Percentiles rank a stretch among this genome's conserved stretches.
Evolutionary conservation across 2,797 vertebrate genomes (phyloP).

Genomic region (Girardinus metallicus): DNA sequence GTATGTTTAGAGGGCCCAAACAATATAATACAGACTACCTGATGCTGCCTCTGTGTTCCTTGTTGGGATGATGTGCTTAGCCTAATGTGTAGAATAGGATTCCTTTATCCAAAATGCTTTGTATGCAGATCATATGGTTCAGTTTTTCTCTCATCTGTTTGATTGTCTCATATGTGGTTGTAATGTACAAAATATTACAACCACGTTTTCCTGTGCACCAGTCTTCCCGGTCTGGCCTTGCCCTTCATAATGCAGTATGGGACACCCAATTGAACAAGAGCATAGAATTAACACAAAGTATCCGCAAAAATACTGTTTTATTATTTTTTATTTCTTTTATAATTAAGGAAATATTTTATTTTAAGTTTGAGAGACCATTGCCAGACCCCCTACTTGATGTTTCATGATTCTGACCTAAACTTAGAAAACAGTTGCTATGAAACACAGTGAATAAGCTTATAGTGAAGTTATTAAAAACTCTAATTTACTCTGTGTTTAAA

Average conservation of each 20-base stretch:
- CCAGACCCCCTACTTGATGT: not conserved
- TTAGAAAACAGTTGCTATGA: not conserved
- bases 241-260: too few species aligned
- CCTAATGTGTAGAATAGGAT: not conserved
- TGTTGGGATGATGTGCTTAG: not conserved
- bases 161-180: too few species aligned
- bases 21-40: not conserved
- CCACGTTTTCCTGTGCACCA: too few species aligned
- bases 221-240: too few species aligned
- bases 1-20: not conserved
- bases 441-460: not conserved
- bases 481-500: not conserved
- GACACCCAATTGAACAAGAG: too few species aligned
- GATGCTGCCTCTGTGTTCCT: not conserved
- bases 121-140: not conserved
- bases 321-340: not conserved
- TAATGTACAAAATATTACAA: too few species aligned
- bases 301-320: not conserved
- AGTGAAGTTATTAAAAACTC: not conserved
- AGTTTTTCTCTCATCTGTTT: not conserved
- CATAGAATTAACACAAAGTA: not conserved
- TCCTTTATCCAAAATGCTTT: not conserved
- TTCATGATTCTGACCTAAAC: not conserved
- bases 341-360: not conserved
- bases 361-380: not conserved